Conservation (phyloP, 1,140 invertebrate species). For the Drosophila orosa region DNA sequence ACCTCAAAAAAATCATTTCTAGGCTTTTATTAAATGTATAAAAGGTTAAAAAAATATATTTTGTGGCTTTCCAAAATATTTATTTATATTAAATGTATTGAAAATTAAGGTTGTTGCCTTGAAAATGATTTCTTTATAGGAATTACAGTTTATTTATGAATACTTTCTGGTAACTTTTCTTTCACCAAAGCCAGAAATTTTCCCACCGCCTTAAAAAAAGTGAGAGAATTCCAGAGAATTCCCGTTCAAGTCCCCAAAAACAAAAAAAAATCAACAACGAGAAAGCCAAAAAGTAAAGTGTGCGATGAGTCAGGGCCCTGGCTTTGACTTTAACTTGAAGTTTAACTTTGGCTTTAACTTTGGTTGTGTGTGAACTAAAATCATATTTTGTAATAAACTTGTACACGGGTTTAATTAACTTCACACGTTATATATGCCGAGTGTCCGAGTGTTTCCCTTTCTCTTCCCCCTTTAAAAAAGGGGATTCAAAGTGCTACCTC, state of each 20-base stretch:
- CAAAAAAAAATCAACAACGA: background rate
- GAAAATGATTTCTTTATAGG: background rate
- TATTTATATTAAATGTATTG: no score
- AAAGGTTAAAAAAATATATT: no score
- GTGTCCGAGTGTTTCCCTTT: no score
- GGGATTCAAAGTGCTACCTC: slow-evolving; percentile 11
- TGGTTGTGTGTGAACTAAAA: slow-evolving; percentile 67
- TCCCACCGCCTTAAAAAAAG: slow-evolving; percentile 11
- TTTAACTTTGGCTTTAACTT: slow-evolving; percentile 14
- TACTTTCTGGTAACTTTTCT: slow-evolving; percentile 5
- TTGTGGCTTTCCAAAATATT: no score
- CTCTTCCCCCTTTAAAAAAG: background rate
- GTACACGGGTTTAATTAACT: slow-evolving; percentile 79
- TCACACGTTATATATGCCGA: slow-evolving; percentile 68
- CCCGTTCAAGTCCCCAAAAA: background rate
- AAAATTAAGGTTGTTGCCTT: no score
- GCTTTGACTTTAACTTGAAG: background rate
- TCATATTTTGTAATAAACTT: slow-evolving; percentile 82
- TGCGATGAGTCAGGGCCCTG: slow-evolving; percentile 33
- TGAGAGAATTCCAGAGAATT: slow-evolving; percentile 15
- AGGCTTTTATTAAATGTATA: no score
- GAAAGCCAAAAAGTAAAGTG: slow-evolving; percentile 10
- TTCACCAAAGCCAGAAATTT: slow-evolving; percentile 10
- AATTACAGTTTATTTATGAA: background rate
- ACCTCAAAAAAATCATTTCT: no score